Base-by-base conservation (phyloP, 1,140 invertebrate genomes). In the Cylas formicarius region DNA sequence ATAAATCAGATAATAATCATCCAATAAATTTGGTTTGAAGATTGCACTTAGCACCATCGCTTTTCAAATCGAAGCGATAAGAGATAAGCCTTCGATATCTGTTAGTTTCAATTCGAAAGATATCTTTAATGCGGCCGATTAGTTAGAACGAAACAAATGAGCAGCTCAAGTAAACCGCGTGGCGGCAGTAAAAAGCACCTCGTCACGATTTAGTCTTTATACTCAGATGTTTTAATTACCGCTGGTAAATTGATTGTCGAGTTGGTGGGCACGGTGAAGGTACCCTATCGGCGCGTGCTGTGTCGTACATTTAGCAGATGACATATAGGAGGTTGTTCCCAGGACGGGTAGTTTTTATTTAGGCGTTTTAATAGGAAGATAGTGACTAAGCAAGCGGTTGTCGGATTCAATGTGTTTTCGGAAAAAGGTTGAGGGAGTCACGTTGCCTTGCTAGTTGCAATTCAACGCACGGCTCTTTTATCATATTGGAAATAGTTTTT, bases 141-240 rank as follows among this genome's bases (percentile, higher is more conserved):
- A 24, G 34, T 19, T 23, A 44, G 32, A 44, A 34, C 41, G 24
- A 48, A 48, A 48, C 20, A 39, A 48, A 48, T 26, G 40, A 44
- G 36, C 34, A 33, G 43, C 54, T 53, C 52, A 56, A 51, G 54
- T 54, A 43, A 31, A 35, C 20, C 21, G 41, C 29, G 36, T 43
- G 50, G 48, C 52, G 48, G 52, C 55, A 45, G 50, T 50, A 53
- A 55, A 57, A 53, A 45, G 55, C 55, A 33, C 31, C 41, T n/a
- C n/a, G 55, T 57, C 55, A 57, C 50, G 55, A 55, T 57, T 35
- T 44, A 45, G 44, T 55, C 55, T 55, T 57, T 57, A 55, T 48
- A 23, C 43, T 53, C 44, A 48, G 55, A 57, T 57, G 53, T 55
- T 57, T 57, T 55, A 57, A 55, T 55, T 57, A 53, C 50, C 42